Evolutionary conservation across 2,888 invertebrate species (phyloP).

Genomic region (Clepsis dumicolana): DNA sequence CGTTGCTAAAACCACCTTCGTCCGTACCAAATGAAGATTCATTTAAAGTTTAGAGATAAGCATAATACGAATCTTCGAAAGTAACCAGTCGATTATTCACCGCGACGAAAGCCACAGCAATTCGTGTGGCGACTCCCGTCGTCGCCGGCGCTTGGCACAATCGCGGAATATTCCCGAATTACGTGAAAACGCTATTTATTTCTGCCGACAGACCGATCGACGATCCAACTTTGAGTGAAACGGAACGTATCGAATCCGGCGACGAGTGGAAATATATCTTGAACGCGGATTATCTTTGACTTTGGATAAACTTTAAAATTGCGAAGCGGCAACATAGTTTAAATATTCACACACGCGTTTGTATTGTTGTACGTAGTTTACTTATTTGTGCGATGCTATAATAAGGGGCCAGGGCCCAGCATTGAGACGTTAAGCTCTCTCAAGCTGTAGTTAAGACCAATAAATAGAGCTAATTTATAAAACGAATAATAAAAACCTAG

Average conservation of each 20-base stretch:
- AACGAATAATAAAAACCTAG: too few species aligned
- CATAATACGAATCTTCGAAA: not conserved
- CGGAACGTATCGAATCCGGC: slow-evolving; percentile 48
- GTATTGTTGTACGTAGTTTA: too few species aligned
- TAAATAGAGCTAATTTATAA: too few species aligned
- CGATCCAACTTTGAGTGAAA: slow-evolving; percentile 59
- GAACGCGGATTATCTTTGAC: slow-evolving; percentile 31
- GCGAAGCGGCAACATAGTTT: not conserved
- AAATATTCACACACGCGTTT: not conserved
- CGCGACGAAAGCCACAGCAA: slow-evolving; percentile 62
- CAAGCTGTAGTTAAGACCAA: too few species aligned
- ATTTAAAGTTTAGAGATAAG: not conserved
- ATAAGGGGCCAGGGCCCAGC: too few species aligned
- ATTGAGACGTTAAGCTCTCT: too few species aligned
- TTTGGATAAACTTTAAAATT: slow-evolving; percentile 3
- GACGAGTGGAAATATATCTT: slow-evolving; percentile 43
- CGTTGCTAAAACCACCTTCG: not conserved
- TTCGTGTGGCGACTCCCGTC: slow-evolving; percentile 73
- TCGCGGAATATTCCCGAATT: slow-evolving; percentile 67
- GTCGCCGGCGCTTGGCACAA: slow-evolving; percentile 63
- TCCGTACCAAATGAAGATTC: not conserved
- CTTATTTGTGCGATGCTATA: too few species aligned
- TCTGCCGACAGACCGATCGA: slow-evolving; percentile 62
- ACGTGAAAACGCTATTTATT: slow-evolving; percentile 70
- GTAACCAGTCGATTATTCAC: slow-evolving; percentile 62